A percentile compares a stretch with the other conserved stretches of the same genome.
These are phyloP conservation scores for Donacobius atricapilla DNA, from an alignment of 2,113 vertebrate genomes.

Conservation along the genomic window DNA sequence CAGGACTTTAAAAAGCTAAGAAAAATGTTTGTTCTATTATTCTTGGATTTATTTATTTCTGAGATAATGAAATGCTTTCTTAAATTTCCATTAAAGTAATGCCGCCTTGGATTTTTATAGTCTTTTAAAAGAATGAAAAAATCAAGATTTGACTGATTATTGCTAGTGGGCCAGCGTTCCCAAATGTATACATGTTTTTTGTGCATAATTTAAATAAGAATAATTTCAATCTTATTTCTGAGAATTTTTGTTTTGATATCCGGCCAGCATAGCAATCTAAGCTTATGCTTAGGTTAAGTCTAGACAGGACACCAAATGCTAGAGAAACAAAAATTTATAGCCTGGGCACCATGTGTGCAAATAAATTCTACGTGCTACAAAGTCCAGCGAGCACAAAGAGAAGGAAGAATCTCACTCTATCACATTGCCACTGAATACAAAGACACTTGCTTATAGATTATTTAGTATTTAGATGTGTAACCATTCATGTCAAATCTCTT, in stretches of 20 bases:
- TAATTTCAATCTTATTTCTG: background rate
- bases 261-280: background rate
- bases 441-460: background rate
- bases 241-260: background rate
- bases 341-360: background rate
- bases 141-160: background rate
- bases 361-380: background rate
- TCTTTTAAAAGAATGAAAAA: background rate
- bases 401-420: background rate
- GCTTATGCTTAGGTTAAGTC: background rate
- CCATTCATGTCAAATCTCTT: background rate
- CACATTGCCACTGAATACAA: background rate
- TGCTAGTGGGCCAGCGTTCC: background rate
- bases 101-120: background rate
- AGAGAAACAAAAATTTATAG: background rate
- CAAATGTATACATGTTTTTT: background rate
- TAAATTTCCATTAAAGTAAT: background rate
- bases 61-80: background rate
- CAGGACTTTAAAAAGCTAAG: background rate
- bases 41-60: background rate
- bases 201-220: background rate
- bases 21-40: background rate
- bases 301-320: background rate
- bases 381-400: background rate
- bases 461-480: background rate